Evolutionary conservation across 1,140 invertebrate genomes (phyloP), one percentile per base, ranked within the genome.

Genomic region (Conus betulinus): DNA sequence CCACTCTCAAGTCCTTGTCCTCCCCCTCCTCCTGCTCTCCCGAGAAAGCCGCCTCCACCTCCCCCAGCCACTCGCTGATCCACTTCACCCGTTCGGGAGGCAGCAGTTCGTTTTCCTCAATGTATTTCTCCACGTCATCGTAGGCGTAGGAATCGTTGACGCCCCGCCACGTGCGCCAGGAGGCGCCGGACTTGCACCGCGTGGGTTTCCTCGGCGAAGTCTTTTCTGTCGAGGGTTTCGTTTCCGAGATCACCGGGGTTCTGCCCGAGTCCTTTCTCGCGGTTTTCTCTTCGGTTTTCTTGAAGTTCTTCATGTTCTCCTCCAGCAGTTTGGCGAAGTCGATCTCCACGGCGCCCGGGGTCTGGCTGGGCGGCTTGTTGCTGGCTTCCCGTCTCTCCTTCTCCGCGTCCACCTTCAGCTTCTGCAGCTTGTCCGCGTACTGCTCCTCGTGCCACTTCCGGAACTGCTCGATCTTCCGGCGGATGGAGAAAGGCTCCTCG

Each of bases 41-140:
- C 11, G 15, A 23, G 17, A 91, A 88, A 0, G 90, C 91, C 60
- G 83, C 90, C 60, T 93, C 91, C 3, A 94, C 93, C n/a, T 92
- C 90, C 10, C 88, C 27, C 17, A 93, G 79, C 93, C 93, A 94
- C 20, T 91, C 89, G 82, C 90, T 88, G 83, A 94, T 94, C 91
- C 91, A 92, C 3, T 88, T 81, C 74, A 90, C 89, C 84, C 93
- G 93, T 52, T 93, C 92, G 5, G 88, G 87, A 5, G 90, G 90
- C 92, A 94, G 92, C 13, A 94, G 87, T 87, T 94, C 93, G 87
- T 94, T 94, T 20, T 94, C 93, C 25, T 92, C 90, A 20, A 94
- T 94, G 79, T 94, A 94, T 85, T 93, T 92, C 55, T 90, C 91
- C 7, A 94, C 93, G 89, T 94, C 91, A 71, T 90, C 91, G 87